Percentiles rank a stretch among this genome's conserved stretches.
Conservation (phyloP, 2,888 invertebrate genomes). For the Saturnia japonica region DNA sequence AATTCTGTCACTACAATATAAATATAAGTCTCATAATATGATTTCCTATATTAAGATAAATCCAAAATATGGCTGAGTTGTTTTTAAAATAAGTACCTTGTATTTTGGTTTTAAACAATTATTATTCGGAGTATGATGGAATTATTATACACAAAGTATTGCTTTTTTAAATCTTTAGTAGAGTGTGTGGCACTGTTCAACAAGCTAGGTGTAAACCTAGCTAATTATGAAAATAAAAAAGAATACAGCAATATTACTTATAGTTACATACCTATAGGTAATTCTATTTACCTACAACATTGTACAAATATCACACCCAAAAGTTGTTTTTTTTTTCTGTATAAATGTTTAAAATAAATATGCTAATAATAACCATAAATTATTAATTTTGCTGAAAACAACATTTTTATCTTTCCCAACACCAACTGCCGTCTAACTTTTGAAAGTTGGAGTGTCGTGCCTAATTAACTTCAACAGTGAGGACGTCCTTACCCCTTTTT, state of each 20-base stretch:
- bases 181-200: neutral
- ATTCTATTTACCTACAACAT: neutral
- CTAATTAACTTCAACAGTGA: conserved; percentile 5
- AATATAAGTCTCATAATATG: neutral
- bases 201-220: neutral
- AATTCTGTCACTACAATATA: neutral
- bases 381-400: neutral
- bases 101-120: neutral
- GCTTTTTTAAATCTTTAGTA: neutral
- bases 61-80: neutral
- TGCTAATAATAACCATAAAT: neutral
- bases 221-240: neutral
- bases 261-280: too few species aligned
- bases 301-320: neutral
- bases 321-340: neutral
- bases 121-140: neutral
- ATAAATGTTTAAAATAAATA: neutral
- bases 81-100: neutral
- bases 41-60: neutral
- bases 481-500: conserved; percentile 18
- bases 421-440: neutral
- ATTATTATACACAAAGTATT: neutral
- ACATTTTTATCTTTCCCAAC: neutral
- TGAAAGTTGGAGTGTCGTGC: neutral
- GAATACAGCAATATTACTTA: too few species aligned